Evolutionary conservation across 2,113 vertebrate species (phyloP).

Genomic region (Sakesphorus luctuosus): DNA sequence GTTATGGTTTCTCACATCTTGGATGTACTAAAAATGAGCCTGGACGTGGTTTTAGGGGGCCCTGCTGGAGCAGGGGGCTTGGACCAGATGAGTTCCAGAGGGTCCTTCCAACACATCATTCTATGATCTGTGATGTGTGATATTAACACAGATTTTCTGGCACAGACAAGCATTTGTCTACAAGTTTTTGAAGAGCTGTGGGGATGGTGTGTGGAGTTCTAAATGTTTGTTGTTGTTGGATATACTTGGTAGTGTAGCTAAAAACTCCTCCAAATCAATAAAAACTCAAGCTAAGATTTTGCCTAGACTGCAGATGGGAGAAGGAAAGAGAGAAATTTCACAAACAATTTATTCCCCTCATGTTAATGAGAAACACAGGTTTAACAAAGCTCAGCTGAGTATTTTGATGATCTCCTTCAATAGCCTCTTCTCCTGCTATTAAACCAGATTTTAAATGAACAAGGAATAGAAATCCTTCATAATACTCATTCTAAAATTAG

Average conservation of each 20-base stretch:
- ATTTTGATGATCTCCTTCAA: neutral
- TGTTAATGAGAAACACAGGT: neutral
- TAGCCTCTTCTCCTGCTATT: neutral
- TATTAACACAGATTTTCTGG: neutral
- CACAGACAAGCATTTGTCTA: neutral
- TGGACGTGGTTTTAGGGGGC: neutral
- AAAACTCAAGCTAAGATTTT: neutral
- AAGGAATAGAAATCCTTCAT: neutral
- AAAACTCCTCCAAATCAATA: neutral
- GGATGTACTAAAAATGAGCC: neutral
- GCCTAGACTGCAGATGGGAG: neutral
- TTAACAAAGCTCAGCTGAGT: conserved; percentile 1
- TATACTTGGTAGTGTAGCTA: neutral
- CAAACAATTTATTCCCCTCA: neutral
- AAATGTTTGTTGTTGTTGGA: neutral
- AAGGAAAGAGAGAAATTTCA: neutral
- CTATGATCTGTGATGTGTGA: neutral
- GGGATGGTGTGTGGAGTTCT: neutral
- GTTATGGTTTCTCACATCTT: neutral
- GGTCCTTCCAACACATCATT: neutral
- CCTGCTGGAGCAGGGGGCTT: neutral
- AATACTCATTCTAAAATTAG: conserved; percentile 25
- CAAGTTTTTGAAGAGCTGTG: neutral
- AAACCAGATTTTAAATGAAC: conserved; percentile 29
- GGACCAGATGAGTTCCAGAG: neutral